Base-by-base conservation (phyloP, 2,797 vertebrate species). In the Eidolon dupreanum region DNA sequence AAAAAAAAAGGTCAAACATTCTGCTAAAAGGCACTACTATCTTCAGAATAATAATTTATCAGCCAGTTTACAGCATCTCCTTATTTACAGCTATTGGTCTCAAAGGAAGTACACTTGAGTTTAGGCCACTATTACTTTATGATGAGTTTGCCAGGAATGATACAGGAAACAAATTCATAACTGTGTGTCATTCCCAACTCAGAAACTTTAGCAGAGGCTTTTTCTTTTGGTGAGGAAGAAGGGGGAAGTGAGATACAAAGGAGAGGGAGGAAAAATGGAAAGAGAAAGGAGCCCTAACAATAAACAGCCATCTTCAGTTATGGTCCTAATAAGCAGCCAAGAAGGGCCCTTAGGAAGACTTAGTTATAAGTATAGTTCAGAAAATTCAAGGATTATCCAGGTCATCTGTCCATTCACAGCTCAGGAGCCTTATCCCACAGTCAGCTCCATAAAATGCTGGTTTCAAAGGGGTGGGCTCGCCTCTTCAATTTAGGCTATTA, bases 11-110 rank as follows among this genome's bases (percentile, higher is more conserved):
- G 99, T 99, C 99, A 99, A 99, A 99, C 98, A 99, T 98, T 98
- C 98, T 98, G 98, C 99, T 99, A 99, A 99, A 99, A 99, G 98
- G 98, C 98, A 98, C 98, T 97, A 98, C 99, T 99, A 99, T 99
- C 99, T 99, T 99, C 98, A 98, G 98, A 99, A 99, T 99, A 99
- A 99, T 98, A 99, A 99, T 98, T 99, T 99, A 99, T 99, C 99
- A 98, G 99, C 98, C 99, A 99, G 99, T 98, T 98, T 98, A 98
- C 99, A 99, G 99, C 98, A 17, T 98, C 98, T 99, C 98, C 98
- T 99, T 99, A 99, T 99, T 99, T 99, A 99, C 98, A 99, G 99
- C 99, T 99, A 99, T 99, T 99, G 99, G 98, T 99, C 99, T 99
- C 99, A 99, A 98, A 99, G 99, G 99, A 99, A 98, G 98, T 98